Evolutionary conservation across 2,888 invertebrate genomes (phyloP).

Genomic region (Heliothis peltigera): DNA sequence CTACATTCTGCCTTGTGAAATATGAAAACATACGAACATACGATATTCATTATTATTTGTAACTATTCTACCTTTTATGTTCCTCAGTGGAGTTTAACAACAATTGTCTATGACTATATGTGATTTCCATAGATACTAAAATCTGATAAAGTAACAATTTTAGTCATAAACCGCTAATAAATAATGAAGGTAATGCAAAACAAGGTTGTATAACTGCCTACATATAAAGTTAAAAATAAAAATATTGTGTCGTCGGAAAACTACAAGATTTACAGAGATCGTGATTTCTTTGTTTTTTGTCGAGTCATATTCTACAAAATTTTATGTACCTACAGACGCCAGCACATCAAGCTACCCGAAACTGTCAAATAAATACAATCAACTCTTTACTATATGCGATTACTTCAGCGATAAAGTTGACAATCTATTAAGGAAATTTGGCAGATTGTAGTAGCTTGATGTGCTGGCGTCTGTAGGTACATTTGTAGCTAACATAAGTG

Average conservation of each 20-base stretch:
- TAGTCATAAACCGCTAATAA: constrained; percentile 17
- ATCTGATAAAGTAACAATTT: not conserved
- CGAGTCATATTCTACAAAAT: not conserved
- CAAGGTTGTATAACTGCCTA: constrained; percentile 12
- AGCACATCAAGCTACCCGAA: too few species aligned
- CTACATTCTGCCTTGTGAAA: too few species aligned
- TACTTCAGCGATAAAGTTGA: too few species aligned
- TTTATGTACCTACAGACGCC: too few species aligned
- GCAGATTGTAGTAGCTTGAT: too few species aligned
- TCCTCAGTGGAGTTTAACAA: not conserved
- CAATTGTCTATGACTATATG: not conserved
- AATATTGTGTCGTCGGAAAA: not conserved
- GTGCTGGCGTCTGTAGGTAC: too few species aligned
- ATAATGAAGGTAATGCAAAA: constrained; percentile 26
- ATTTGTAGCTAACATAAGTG: not conserved
- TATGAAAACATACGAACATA: not conserved
- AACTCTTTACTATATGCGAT: too few species aligned
- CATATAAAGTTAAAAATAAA: not conserved
- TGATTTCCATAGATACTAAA: not conserved
- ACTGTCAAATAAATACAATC: too few species aligned
- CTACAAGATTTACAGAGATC: not conserved
- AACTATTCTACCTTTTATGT: not conserved
- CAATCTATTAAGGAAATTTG: too few species aligned
- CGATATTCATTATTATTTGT: not conserved
- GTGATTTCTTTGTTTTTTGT: not conserved